Percentiles rank a stretch among this genome's conserved stretches.
phyloP scores from a whole-genome alignment of 2,113 vertebrate genomes.

The Setophaga coronata region DNA sequence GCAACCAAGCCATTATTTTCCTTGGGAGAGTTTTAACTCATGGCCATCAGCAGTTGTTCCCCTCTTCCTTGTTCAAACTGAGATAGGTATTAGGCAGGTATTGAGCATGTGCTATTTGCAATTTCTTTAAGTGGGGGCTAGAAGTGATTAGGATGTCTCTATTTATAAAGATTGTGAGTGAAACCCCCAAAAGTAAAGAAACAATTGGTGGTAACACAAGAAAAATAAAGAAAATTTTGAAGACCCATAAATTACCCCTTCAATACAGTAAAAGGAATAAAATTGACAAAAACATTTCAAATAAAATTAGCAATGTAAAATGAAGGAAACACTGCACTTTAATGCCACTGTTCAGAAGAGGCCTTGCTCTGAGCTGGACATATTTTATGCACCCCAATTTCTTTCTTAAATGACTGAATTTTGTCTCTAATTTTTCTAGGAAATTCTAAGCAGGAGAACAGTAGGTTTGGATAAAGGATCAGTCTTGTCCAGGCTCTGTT shows the following conservation, averaged over 20 bases:
- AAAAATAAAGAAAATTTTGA: neutral
- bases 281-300: neutral
- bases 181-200: neutral
- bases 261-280: neutral
- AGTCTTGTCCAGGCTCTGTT: neutral
- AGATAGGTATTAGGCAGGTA: neutral
- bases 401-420: neutral
- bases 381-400: neutral
- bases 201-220: neutral
- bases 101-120: fast-evolving
- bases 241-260: neutral
- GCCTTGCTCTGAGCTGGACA: neutral
- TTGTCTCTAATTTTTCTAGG: neutral
- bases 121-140: neutral
- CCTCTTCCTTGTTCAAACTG: neutral
- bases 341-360: neutral
- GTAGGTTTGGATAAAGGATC: neutral
- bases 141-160: neutral
- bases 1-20: neutral
- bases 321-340: neutral
- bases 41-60: neutral
- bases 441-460: neutral
- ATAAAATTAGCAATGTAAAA: neutral
- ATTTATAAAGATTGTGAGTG: neutral
- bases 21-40: neutral